Percentiles rank a stretch among this genome's conserved stretches.
These are phyloP conservation scores for Hassar affinis DNA, from an alignment of 2,113 vertebrate genomes.

Conservation along the genomic window DNA sequence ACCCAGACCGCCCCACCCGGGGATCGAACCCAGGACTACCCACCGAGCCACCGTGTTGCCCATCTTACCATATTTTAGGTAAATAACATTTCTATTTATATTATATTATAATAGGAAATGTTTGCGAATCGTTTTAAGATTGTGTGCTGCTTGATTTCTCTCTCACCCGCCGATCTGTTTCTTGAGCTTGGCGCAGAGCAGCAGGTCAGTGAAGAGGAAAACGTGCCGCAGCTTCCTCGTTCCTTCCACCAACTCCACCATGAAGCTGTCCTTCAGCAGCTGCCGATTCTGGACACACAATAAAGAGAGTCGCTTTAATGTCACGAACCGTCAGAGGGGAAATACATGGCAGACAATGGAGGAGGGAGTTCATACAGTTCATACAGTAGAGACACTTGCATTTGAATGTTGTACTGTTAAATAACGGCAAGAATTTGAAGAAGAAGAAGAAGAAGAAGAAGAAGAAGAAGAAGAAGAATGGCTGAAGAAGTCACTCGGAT, in stretches of 20 bases:
- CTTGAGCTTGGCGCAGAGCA: constrained; percentile 97
- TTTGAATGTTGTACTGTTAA: no score
- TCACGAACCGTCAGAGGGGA: neutral
- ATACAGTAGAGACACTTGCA: no score
- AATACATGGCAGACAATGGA: neutral
- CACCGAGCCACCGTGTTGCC: no score
- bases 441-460: no score
- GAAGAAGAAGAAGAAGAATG: no score
- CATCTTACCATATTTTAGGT: neutral
- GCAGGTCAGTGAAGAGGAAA: constrained; percentile 94
- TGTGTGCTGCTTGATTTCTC: neutral
- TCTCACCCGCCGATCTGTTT: constrained; percentile 94
- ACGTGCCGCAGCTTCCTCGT: constrained; percentile 92
- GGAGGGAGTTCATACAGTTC: neutral
- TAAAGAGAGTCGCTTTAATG: neutral
- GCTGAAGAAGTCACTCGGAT: no score
- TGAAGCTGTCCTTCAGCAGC: constrained; percentile 95
- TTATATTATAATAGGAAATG: neutral
- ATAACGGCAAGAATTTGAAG: no score
- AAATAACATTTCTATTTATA: neutral
- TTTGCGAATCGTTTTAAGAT: neutral
- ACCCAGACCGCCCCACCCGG: no score
- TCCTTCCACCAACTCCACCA: constrained; percentile 97
- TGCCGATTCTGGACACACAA: constrained; percentile 81
- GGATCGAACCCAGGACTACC: no score